These are phyloP conservation scores for Hormaphis cornu DNA, from an alignment of 1,140 invertebrate genomes.

Conservation along the genomic window DNA sequence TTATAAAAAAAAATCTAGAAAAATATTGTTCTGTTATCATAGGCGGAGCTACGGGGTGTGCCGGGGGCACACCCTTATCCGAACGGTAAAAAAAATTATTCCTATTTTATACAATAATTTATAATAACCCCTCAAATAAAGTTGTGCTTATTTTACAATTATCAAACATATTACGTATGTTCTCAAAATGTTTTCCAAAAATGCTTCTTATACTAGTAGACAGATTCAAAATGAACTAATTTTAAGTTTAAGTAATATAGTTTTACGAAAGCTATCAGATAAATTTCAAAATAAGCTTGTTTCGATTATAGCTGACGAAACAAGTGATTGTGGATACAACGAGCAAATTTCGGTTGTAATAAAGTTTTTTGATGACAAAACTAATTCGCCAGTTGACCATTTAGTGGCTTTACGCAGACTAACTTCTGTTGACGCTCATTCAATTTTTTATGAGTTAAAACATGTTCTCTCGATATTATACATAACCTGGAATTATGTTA, in stretches of 20 bases:
- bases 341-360: conserved; percentile 28
- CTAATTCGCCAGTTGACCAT: conserved; percentile 9
- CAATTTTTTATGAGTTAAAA: conserved; percentile 16
- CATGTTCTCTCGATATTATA: neutral
- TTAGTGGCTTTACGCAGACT: conserved; percentile 19
- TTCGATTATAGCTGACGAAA: conserved; percentile 31
- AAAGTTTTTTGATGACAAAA: conserved; percentile 22
- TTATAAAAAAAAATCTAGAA: too few species aligned
- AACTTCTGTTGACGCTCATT: neutral
- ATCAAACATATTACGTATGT: too few species aligned
- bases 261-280: conserved; percentile 15
- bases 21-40: too few species aligned
- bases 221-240: conserved; percentile 31
- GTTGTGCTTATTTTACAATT: too few species aligned
- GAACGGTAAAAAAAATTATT: too few species aligned
- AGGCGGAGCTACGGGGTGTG: too few species aligned
- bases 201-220: conserved; percentile 7
- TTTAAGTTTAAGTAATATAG: conserved; percentile 7
- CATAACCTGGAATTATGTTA: conserved; percentile 17
- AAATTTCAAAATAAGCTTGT: neutral
- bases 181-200: too few species aligned
- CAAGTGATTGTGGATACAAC: conserved; percentile 11
- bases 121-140: too few species aligned
- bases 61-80: too few species aligned
- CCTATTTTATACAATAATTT: too few species aligned